Base-by-base conservation (phyloP, 1,140 invertebrate species). In the Euwallacea similis region DNA sequence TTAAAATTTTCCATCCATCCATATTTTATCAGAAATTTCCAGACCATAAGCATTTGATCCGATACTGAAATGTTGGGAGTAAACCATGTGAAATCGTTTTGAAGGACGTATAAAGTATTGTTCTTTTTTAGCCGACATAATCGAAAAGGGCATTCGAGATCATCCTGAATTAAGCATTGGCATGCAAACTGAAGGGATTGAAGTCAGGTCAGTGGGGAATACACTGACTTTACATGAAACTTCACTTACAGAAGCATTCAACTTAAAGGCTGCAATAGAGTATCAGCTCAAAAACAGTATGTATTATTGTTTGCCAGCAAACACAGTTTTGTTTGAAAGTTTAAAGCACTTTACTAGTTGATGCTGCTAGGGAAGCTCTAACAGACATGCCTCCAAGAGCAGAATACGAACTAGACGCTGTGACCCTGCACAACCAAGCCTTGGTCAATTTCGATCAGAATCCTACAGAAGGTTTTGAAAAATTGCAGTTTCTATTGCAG, bases 91-190 rank as follows among this genome's bases (percentile, higher is more conserved):
- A 33, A 33, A 33, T 33, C 21, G 21, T 33, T 33, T 33, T 33
- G 21, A 33, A 4, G 21, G 21, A 1, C 21, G 21, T 33, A 33
- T 33, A 33, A 33, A 2, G 21, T 33, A 33, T 33, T 33, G 4
- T 33, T 33, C 21, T 2, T 62, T 77, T 75, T 76, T 76, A 87
- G 96, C 93, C 67, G 93, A 98, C 80, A 98, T 99, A 67, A 98
- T 99, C 76, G 96, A 99, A 82, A 88, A 91, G 78, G 98, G 97
- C 11, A 97, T 99, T 72, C 85, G 93, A 69, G 96, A 99, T 83
- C 96, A 99, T 85, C 98, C 98, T 13, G 98, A 99, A 82, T 83
- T 99, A 73, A 95, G 94, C 74, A 96, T 99, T 44, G 98, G 98
- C 0, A 95, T 97, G 89, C 95, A 95, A 78, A 96, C 96, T n/a